These are phyloP conservation scores for Colletes collaris DNA, from an alignment of 2,888 invertebrate species.

Conservation along the genomic window DNA sequence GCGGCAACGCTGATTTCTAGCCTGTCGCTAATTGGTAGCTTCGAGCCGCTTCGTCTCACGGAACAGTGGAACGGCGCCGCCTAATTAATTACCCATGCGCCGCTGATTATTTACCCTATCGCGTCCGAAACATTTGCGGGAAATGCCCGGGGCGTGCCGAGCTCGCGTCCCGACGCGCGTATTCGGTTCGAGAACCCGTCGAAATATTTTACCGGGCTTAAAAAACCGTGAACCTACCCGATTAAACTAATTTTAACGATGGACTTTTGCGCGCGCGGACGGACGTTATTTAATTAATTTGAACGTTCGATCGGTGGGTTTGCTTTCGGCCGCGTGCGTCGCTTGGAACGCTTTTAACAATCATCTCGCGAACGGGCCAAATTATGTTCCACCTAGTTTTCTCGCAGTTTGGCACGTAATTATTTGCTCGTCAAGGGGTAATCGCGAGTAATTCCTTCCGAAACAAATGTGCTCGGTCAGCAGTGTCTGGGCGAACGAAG, in stretches of 20 bases:
- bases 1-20: constrained; percentile 11
- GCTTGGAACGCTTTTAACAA: background rate
- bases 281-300: background rate
- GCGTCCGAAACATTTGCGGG: background rate
- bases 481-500: constrained; percentile 10
- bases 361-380: background rate
- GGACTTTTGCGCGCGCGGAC: background rate
- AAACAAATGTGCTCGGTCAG: background rate
- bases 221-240: too few relatives aligned
- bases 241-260: background rate
- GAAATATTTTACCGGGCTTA: too few relatives aligned
- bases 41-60: constrained; percentile 10
- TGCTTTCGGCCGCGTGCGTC: background rate
- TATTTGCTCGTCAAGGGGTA: background rate
- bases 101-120: constrained; percentile 17
- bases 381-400: background rate
- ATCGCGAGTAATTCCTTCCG: constrained; percentile 19
- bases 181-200: background rate
- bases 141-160: background rate
- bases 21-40: constrained; percentile 31
- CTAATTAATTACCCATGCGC: constrained; percentile 33
- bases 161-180: background rate
- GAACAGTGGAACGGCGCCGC: constrained; percentile 9
- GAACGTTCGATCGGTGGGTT: background rate
- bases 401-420: background rate